phyloP scores from a whole-genome alignment of 2,113 vertebrate genomes.

The Hippopotamus amphibius region DNA sequence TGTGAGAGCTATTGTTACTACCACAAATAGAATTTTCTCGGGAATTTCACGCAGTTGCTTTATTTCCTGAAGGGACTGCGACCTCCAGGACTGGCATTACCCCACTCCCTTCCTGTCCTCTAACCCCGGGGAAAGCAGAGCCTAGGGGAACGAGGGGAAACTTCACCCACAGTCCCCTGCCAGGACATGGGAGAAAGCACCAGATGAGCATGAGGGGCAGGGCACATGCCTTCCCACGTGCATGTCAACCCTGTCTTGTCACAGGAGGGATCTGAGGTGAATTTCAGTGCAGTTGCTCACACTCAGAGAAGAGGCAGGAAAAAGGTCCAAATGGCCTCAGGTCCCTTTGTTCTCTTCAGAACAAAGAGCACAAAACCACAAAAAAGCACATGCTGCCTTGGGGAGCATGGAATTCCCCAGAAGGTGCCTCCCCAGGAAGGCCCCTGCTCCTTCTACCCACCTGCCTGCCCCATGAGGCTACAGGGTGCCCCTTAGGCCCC shows the following conservation, averaged over 20 bases:
- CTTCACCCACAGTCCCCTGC: fast-evolving
- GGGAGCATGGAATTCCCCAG: background rate
- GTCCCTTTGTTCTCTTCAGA: background rate
- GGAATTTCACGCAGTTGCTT: background rate
- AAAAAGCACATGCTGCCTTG: background rate
- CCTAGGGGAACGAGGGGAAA: background rate
- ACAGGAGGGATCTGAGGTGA: background rate
- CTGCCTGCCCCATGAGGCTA: background rate
- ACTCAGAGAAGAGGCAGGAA: background rate
- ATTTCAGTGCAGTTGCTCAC: background rate
- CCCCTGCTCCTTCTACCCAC: background rate
- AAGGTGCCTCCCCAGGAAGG: background rate
- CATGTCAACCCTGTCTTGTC: background rate
- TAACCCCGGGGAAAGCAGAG: background rate
- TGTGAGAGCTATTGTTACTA: background rate
- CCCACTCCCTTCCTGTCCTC: background rate
- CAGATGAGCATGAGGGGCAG: background rate
- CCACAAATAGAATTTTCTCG: background rate
- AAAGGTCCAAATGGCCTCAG: background rate
- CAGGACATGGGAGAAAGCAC: background rate
- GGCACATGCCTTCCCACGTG: fast-evolving
- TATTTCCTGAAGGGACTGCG: background rate
- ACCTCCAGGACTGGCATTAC: background rate
- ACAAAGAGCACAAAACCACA: background rate
- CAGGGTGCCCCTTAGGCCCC: background rate